phyloP scores from a whole-genome alignment of 2,797 vertebrate genomes.

The Melanotaenia maccullochi region DNA sequence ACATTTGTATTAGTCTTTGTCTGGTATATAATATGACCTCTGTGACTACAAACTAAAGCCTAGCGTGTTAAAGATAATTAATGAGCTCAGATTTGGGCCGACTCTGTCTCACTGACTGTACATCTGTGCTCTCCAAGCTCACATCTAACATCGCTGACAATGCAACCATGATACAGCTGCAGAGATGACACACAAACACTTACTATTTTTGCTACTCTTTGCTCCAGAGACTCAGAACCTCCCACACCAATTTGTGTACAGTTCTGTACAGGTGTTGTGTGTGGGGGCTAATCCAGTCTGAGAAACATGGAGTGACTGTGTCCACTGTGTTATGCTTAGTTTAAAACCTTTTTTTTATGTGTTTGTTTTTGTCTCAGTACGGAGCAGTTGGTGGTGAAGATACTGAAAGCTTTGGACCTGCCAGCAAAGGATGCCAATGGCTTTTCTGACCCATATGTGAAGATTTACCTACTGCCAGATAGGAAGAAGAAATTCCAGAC shows the following conservation, averaged over 20 bases:
- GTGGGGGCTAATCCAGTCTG: slow-evolving; percentile 48
- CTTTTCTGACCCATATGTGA: slow-evolving; percentile 93
- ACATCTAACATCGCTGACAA: slow-evolving; percentile 47
- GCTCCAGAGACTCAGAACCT: slow-evolving; percentile 43
- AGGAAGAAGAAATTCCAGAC: slow-evolving; percentile 97
- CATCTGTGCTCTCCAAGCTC: slow-evolving; percentile 50
- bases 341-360: slow-evolving; percentile 15
- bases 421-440: slow-evolving; percentile 93
- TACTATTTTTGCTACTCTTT: slow-evolving; percentile 22
- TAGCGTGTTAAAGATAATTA: slow-evolving; percentile 46
- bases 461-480: slow-evolving; percentile 94
- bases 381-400: slow-evolving; percentile 92
- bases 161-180: slow-evolving; percentile 53
- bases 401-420: slow-evolving; percentile 91
- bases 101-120: slow-evolving; percentile 10
- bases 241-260: slow-evolving; percentile 45
- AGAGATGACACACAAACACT: slow-evolving; percentile 35
- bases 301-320: slow-evolving; percentile 19
- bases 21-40: background rate
- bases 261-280: slow-evolving; percentile 44
- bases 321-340: slow-evolving; percentile 17
- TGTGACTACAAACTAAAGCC: slow-evolving; percentile 16
- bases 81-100: slow-evolving; percentile 33
- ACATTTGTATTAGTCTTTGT: background rate
- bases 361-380: slow-evolving; percentile 76